Percentiles rank a stretch among this genome's conserved stretches.
These are phyloP conservation scores for Limnothrissa miodon DNA, from an alignment of 2,113 vertebrate genomes.

Conservation along the genomic window DNA sequence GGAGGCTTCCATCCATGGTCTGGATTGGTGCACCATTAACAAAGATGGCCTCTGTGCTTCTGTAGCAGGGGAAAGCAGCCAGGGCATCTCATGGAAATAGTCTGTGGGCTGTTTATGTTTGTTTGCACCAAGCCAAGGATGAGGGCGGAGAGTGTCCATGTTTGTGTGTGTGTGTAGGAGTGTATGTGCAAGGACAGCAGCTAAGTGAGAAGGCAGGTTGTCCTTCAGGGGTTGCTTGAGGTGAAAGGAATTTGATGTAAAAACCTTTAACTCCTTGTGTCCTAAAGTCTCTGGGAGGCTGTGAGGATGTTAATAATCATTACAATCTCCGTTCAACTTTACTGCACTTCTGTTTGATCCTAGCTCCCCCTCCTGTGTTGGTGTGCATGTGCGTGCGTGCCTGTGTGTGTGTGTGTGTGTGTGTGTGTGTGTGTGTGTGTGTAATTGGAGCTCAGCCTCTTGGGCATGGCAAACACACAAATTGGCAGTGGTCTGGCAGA, in stretches of 20 bases:
- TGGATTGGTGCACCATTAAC: neutral
- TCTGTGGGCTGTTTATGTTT: conserved; percentile 13
- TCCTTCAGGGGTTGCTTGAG: neutral
- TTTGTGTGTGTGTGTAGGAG: neutral
- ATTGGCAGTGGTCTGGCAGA: neutral
- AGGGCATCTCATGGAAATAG: neutral
- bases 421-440: conserved; percentile 51
- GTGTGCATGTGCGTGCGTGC: neutral
- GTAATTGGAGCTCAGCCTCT: neutral
- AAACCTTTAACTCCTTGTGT: neutral
- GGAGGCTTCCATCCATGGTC: neutral
- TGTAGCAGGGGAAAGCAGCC: neutral
- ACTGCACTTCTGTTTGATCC: neutral
- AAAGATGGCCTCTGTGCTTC: neutral
- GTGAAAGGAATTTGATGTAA: neutral
- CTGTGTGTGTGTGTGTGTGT: neutral
- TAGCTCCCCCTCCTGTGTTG: neutral
- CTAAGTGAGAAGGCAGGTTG: neutral
- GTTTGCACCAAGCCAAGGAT: conserved; percentile 11
- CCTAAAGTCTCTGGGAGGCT: neutral
- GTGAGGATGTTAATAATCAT: neutral
- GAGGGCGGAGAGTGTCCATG: neutral
- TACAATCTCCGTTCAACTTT: neutral
- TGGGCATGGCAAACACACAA: neutral
- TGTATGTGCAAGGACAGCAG: neutral